Conservation (phyloP, 1,140 invertebrate species). For the Homalodisca vitripennis region DNA sequence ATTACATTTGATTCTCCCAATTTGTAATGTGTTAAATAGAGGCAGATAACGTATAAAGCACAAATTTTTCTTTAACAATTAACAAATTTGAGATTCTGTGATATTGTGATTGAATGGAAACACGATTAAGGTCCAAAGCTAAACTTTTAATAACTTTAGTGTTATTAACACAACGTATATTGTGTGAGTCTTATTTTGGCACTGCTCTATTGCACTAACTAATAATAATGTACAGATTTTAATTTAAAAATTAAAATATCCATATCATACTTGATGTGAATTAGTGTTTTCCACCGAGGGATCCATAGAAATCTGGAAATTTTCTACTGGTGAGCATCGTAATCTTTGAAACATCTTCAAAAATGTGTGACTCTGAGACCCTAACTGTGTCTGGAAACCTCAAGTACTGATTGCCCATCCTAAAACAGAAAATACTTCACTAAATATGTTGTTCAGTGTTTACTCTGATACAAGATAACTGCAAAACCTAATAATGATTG, state of each 20-base stretch:
- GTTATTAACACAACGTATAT: not conserved
- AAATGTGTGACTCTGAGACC: not conserved
- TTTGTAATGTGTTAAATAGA: too few species aligned
- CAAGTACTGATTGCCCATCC: constrained; percentile 9
- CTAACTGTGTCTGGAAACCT: not conserved
- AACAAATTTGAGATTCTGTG: too few species aligned
- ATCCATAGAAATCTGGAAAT: not conserved
- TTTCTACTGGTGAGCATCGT: not conserved
- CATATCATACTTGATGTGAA: not conserved
- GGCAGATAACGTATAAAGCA: too few species aligned
- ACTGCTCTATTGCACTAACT: not conserved
- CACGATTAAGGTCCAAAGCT: not conserved
- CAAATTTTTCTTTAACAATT: too few species aligned
- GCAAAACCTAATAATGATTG: not conserved
- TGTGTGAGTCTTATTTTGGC: not conserved
- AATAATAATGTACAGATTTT: not conserved
- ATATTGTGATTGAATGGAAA: not conserved
- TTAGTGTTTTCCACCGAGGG: constrained; percentile 6
- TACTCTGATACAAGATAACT: not conserved
- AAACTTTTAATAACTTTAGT: not conserved
- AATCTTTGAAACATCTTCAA: constrained; percentile 2
- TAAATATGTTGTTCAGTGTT: too few species aligned
- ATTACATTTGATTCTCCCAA: too few species aligned
- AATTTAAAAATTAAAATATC: not conserved
- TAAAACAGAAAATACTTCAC: not conserved